Conservation (phyloP, 2,888 invertebrate species). For the Aporophyla nigra region DNA sequence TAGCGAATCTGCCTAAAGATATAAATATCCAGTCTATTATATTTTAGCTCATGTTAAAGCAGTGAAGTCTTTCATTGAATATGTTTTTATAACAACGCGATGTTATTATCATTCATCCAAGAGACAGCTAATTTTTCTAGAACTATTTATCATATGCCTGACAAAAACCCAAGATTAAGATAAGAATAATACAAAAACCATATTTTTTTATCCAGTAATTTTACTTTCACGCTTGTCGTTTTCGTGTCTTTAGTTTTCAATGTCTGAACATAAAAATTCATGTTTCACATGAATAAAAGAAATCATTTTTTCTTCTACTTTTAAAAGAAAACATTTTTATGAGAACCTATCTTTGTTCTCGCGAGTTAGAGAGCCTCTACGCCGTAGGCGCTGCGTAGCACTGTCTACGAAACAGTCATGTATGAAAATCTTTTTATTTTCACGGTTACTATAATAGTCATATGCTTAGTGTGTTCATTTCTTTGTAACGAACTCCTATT, state of each 20-base stretch:
- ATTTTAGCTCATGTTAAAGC: not conserved
- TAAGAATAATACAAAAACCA: not conserved
- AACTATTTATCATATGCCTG: slow-evolving; percentile 9
- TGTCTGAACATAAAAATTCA: not conserved
- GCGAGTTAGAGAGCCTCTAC: slow-evolving; percentile 35
- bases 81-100: slow-evolving; percentile 9
- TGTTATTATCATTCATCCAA: slow-evolving; percentile 8
- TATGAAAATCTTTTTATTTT: slow-evolving; percentile 2
- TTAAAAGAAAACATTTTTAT: not conserved
- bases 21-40: not conserved
- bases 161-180: slow-evolving; percentile 1
- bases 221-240: not conserved
- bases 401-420: slow-evolving; percentile 24
- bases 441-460: not conserved
- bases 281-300: not conserved
- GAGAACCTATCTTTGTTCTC: slow-evolving; percentile 4
- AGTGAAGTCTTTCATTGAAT: not conserved
- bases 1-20: not conserved
- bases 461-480: not conserved
- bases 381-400: slow-evolving; percentile 52
- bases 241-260: not conserved
- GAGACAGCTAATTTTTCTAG: slow-evolving; percentile 4
- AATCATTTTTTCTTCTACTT: too few relatives aligned
- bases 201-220: not conserved
- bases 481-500: not conserved